Percentiles rank a stretch among this genome's conserved stretches.
Evolutionary conservation across 2,888 invertebrate genomes (phyloP).

Genomic region (Rhagonycha fulva): DNA sequence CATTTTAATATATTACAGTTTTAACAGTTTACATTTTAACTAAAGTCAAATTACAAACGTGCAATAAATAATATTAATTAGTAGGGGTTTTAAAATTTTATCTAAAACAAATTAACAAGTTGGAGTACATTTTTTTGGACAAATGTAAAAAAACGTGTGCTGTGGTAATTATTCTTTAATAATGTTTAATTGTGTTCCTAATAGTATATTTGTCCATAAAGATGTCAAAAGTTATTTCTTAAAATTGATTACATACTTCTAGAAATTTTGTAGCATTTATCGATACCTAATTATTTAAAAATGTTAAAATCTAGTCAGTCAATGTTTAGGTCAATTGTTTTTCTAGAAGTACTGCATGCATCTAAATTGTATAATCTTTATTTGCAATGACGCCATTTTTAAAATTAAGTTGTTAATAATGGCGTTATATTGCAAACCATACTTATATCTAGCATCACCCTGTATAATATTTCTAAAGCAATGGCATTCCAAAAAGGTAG

Average conservation of each 20-base stretch:
- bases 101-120: neutral
- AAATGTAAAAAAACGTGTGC: neutral
- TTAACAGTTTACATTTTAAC: neutral
- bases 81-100: neutral
- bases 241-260: neutral
- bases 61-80: neutral
- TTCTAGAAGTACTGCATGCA: constrained; percentile 3
- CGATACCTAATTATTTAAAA: neutral
- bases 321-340: constrained; percentile 33
- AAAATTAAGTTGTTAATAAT: neutral
- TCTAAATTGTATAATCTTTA: neutral
- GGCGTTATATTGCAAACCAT: neutral
- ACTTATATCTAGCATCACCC: constrained; percentile 8
- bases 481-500: neutral
- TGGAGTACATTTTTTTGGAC: neutral
- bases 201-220: neutral
- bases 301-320: constrained; percentile 18
- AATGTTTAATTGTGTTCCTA: neutral
- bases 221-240: neutral
- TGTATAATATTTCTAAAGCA: constrained; percentile 4
- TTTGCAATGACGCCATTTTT: neutral
- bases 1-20: neutral
- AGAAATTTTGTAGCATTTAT: neutral
- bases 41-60: neutral
- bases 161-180: neutral